Evolutionary conservation across 2,888 invertebrate species (phyloP).

Genomic region (Thyatira batis): DNA sequence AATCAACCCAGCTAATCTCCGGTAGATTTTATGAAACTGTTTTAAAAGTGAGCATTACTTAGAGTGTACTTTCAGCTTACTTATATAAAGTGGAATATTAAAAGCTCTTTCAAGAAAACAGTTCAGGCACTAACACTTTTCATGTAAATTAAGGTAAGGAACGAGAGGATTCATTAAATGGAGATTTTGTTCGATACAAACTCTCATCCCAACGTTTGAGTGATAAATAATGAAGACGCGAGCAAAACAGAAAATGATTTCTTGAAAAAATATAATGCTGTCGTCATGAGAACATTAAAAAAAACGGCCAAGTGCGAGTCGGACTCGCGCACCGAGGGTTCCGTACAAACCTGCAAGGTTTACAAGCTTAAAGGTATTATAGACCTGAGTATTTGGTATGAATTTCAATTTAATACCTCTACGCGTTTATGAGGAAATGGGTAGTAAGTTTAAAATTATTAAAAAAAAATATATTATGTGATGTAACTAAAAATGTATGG

Average conservation of each 20-base stretch:
- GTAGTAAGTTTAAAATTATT: too few species aligned
- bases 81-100: constrained; percentile 51
- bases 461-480: too few species aligned
- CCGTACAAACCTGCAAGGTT: too few species aligned
- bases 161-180: constrained; percentile 58
- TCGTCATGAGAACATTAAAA: constrained; percentile 18
- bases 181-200: constrained; percentile 43
- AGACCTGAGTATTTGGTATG: too few species aligned
- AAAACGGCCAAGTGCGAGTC: too few species aligned
- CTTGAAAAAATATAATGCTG: constrained; percentile 10
- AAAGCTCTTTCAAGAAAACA: constrained; percentile 63
- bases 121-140: constrained; percentile 54
- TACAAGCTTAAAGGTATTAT: too few species aligned
- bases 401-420: too few species aligned
- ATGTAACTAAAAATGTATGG: too few species aligned
- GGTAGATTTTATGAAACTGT: constrained; percentile 27
- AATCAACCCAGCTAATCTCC: neutral
- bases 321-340: too few species aligned
- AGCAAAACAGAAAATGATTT: constrained; percentile 19
- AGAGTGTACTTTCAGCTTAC: constrained; percentile 25
- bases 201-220: constrained; percentile 35
- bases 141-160: constrained; percentile 62
- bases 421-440: too few species aligned
- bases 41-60: constrained; percentile 37
- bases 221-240: constrained; percentile 44